Conservation (phyloP, 2,888 invertebrate species). For the Parnassius mnemosyne region DNA sequence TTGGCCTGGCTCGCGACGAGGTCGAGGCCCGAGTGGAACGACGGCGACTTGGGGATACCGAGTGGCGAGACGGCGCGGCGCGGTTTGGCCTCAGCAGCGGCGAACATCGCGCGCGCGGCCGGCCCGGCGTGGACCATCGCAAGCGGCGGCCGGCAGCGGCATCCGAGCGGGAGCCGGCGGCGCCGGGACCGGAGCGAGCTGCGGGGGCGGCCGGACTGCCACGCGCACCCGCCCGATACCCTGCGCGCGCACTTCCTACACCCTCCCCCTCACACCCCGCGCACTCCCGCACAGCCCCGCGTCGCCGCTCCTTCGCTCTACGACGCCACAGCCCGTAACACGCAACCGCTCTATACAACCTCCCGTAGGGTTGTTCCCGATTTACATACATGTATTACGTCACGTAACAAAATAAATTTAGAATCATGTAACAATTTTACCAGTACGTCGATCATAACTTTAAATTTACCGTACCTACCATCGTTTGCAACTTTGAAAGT, state of each 20-base stretch:
- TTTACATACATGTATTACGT: constrained; percentile 17
- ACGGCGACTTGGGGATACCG: constrained; percentile 92
- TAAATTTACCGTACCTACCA: too few species aligned
- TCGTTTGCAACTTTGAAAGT: too few species aligned
- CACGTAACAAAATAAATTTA: constrained; percentile 14
- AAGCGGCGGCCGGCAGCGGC: constrained; percentile 79
- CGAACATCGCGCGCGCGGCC: constrained; percentile 78
- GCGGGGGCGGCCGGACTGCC: constrained; percentile 77
- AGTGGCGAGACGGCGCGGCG: constrained; percentile 81
- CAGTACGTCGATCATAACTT: not conserved
- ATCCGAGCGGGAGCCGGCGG: constrained; percentile 75
- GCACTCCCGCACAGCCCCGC: constrained; percentile 33
- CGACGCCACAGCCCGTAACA: constrained; percentile 26
- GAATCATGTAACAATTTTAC: constrained; percentile 2
- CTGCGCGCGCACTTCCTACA: constrained; percentile 40
- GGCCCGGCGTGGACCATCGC: constrained; percentile 81
- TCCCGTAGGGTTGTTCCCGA: constrained; percentile 52
- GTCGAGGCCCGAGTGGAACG: constrained; percentile 92
- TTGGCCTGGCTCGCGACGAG: constrained; percentile 84
- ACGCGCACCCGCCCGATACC: constrained; percentile 33
- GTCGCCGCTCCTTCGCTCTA: constrained; percentile 32
- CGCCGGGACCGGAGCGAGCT: constrained; percentile 73
- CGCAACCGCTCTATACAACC: constrained; percentile 59
- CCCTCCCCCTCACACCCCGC: constrained; percentile 51
- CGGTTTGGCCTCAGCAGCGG: constrained; percentile 76